Base-by-base conservation (phyloP, 2,888 invertebrate species). In the Thecocarcelia acutangulata region DNA sequence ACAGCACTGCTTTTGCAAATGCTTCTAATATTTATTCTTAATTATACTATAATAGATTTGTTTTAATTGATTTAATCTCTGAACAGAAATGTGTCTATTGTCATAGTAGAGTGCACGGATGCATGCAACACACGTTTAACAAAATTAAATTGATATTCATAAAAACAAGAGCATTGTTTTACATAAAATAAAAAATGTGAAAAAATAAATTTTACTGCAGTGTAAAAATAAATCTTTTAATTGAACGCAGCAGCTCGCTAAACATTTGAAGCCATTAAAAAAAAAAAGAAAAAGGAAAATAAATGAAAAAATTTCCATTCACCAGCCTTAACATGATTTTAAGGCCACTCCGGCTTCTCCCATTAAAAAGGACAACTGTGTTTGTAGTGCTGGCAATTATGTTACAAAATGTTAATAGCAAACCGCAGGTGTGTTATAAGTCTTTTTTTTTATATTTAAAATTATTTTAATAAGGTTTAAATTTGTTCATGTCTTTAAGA, bases 341-440 rank as follows among this genome's bases (percentile, higher is more conserved):
- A 19, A 33, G 28, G 13, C 63, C 24, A 21, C 15, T 5, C 11
- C 9, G 33, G 0, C 4, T 8, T 2, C 0, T 28, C 44, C 17
- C 13, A 15, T 21, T 73, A 21, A 46, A 13, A 21, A 17, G 46
- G 46, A 17, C 21, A 40, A 54, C 9, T 11, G n/a, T 73, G 2
- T 0, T 56, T 3, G 8, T 42, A 13, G 3, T 24, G 37, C 11
- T 13, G 44, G 0, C 5, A 15, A 2, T 70, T 48, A 13, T 63
- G 56, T 11, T 15, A 8, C 2, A 33, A 28, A 42, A 15, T 44
- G 63, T 58, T 63, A 15, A 56, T 24, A 24, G 61, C 44, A 64
- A 58, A 52, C 74, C 74, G 2, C 56, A 80, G 69, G 80, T 80
- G 24, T 17, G 69, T 69, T 21, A 11, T 33, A 76, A 44, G 12